Conservation (phyloP, 2,113 vertebrate species). For the Zapornia atra region DNA sequence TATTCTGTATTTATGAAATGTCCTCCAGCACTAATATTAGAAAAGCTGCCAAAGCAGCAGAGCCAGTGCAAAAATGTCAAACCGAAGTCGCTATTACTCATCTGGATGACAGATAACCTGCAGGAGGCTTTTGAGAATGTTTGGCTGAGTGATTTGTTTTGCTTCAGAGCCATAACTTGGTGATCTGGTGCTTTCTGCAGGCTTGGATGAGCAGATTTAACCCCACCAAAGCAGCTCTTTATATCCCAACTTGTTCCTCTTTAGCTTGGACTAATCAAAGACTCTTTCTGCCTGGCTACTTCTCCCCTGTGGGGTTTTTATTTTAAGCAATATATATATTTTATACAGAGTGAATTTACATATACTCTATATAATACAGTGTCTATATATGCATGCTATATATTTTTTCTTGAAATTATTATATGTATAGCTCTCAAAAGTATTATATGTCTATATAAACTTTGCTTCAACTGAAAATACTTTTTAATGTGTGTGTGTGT, state of each 20-base stretch:
- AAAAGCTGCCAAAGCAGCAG: background rate
- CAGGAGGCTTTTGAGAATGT: background rate
- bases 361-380: background rate
- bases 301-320: background rate
- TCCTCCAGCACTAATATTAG: rapidly evolving
- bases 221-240: background rate
- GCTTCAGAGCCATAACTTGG: background rate
- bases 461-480: background rate
- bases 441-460: background rate
- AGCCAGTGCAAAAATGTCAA: background rate
- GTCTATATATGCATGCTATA: background rate
- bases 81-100: rapidly evolving
- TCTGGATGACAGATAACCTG: background rate
- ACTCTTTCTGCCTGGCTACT: background rate
- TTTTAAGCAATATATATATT: background rate
- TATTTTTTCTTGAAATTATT: background rate
- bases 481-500: background rate
- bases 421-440: background rate
- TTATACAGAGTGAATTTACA: background rate
- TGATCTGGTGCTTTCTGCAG: background rate
- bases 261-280: background rate
- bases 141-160: background rate
- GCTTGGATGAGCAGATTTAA: background rate
- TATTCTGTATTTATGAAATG: background rate
- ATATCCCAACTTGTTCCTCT: background rate